Evolutionary conservation across 2,113 vertebrate genomes (phyloP), one percentile per base, ranked within the genome.

Genomic region (Psephotus haematonotus): DNA sequence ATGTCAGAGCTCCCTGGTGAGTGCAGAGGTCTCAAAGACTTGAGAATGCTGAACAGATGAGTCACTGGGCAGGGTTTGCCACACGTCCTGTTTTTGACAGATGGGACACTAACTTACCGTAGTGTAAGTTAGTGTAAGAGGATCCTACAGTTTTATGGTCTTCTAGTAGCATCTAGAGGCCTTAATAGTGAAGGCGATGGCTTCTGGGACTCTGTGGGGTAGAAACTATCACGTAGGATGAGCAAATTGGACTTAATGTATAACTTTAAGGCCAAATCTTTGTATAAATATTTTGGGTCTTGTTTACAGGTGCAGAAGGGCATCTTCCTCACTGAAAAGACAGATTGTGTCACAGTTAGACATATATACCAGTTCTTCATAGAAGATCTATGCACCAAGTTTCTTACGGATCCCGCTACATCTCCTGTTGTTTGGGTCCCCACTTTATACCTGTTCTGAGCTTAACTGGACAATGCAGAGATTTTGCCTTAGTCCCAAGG

Each of bases 1-100:
- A 97, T 95, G 94, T 93, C 97, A 96, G 97, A 92, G 62, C 93
- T 96, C 95, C 94, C 89, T 90, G 75, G 97, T 96, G 93, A 95
- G 96, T 52, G 79, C 83, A 94, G 97, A 95, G 69, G 70, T 84
- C 92, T 96, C 63, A n/a, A 67, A 85, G 77, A 47, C 91, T 96
- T 33, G 62, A 67, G 90, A 93, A 94, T 94, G 95, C 96, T 93
- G 78, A 68, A 94, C 93, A 82, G 89, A 81, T 97, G 97, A 98
- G 59, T 97, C 97, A 96, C 67, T n/a, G 92, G 82, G 84, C 91
- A 94, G 94, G 80, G 90, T 83, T 87, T 87, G 63, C 91, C 5
- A 13, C 92, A 91, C 8, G 74, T 96, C 95, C 94, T 94, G 92
- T 87, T 94, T 95, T 89, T 79, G 92, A 93, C 88, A 93, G 81